Evolutionary conservation across 2,888 invertebrate genomes (phyloP), one percentile per base, ranked within the genome.

Genomic region (Heteromyza rotundicornis): DNA sequence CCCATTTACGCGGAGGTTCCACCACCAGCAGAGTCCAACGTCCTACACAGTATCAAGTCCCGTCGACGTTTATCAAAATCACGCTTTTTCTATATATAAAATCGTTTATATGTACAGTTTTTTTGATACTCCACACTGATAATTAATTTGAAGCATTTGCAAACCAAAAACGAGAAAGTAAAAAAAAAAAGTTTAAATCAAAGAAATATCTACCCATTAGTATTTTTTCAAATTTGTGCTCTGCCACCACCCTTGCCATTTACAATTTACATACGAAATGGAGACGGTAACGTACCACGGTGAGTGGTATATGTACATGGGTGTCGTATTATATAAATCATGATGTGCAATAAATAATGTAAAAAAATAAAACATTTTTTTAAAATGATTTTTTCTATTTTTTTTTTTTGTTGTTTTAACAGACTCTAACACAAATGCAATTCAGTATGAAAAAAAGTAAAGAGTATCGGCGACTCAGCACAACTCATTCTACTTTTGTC

Each of bases 301-400:
- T n/a, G n/a, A n/a, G n/a, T n/a, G n/a, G 12, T 40, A 40, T n/a
- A 40, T n/a, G 14, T 40, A 40, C 40, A 40, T 14, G 12, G 10
- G 40, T 40, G 14, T 40, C 27, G 40, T 40, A 40, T 40, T 40
- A 27, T 40, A n/a, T 40, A 60, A 60, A 60, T 60, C 55, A 50
- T 55, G 32, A 50, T 56, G 49, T 56, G 51, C 49, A 24, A 56
- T 60, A 60, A 56, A 60, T 60, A 60, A 60, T 54, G 60, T 47
- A 40, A 32, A 47, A 44, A 54, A 35, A 54, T n/a, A 54, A 10
- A 54, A 47, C 22, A 50, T 36, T 51, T 27, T 17, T 47, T 47
- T 47, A 47, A 40, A 47, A 19, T 17, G 19, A 19, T 47, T 47
- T 47, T 20, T 19, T 20, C 14, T 12, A 12, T n/a, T 1, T 35